Conservation (phyloP, 2,113 vertebrate genomes). For the Ictalurus furcatus region DNA sequence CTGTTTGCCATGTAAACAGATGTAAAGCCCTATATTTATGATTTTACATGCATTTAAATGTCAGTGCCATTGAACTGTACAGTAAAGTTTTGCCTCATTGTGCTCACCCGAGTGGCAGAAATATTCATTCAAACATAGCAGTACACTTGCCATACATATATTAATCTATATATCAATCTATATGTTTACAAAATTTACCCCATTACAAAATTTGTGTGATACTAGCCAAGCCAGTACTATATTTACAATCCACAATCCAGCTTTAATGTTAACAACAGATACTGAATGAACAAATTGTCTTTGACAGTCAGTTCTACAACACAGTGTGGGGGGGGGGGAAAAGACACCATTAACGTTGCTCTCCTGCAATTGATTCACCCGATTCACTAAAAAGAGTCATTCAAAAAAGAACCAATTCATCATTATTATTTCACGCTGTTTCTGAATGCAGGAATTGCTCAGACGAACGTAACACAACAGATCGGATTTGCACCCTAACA, state of each 20-base stretch:
- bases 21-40: conserved; percentile 52
- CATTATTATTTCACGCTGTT: not conserved
- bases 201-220: not conserved
- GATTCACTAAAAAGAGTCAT: not conserved
- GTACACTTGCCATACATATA: not conserved
- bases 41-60: not conserved
- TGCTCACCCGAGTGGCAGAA: not conserved
- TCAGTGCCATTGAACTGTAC: not conserved
- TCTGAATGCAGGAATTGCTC: conserved; percentile 70
- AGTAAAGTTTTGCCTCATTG: not conserved
- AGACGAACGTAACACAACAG: conserved; percentile 65
- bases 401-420: not conserved
- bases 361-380: not conserved
- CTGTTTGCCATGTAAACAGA: conserved; percentile 27
- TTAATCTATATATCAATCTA: not conserved
- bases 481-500: conserved; percentile 68
- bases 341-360: not conserved
- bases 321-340: too few relatives aligned
- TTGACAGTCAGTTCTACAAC: not conserved
- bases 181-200: not conserved
- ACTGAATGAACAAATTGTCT: not conserved
- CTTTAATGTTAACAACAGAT: not conserved
- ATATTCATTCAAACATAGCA: not conserved
- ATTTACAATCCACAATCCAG: not conserved
- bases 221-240: not conserved